Base-by-base conservation (phyloP, 2,797 vertebrate species). In the Cossypha niveicapilla region DNA sequence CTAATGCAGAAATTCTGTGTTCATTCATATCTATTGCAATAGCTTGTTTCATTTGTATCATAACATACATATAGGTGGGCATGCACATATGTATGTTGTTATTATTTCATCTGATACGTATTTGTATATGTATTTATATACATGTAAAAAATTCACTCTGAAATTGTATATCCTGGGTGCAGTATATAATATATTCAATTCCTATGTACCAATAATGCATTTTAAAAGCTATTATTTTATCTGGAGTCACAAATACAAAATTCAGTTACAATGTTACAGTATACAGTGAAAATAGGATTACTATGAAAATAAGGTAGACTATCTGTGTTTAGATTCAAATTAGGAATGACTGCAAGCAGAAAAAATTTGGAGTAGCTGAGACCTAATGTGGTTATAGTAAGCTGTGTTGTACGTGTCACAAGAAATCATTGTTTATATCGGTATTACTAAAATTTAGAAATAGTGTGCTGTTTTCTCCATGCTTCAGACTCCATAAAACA, bases 11-110 rank as follows among this genome's bases (percentile, higher is more conserved):
- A 88, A 32, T 54, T 74, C 27, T 75, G 23, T n/a, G 35, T 80
- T 41, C 68, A 14, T 68, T 77, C 7, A 2, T 63, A 18, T 35
- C 24, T 81, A 85, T 88, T 68, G 9, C 13, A 58, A 9, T 58
- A 56, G 8, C 16, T 65, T 79, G 11, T 70, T 90, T 72, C 6
- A 47, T 58, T 86, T 84, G 8, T 62, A 13, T 84, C 11, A 11
- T 65, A 25, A 25, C 13, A n/a, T 37, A 10, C 0, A 1, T 37
- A 7, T 10, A 6, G n/a, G 8, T 39, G 9, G 35, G 16, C 0
- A 1, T 57, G 39, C 11, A 27, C 1, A 3, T 24, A 11, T 11
- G 14, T 19, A 30, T 66, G 10, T 34, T 88, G 21, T 44, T 91
- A 28, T 17, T 71, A 58, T 58, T 83, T 10, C 11, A 21, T 89